Evolutionary conservation across 2,113 vertebrate genomes (phyloP).

Genomic region (Cynocephalus volans): DNA sequence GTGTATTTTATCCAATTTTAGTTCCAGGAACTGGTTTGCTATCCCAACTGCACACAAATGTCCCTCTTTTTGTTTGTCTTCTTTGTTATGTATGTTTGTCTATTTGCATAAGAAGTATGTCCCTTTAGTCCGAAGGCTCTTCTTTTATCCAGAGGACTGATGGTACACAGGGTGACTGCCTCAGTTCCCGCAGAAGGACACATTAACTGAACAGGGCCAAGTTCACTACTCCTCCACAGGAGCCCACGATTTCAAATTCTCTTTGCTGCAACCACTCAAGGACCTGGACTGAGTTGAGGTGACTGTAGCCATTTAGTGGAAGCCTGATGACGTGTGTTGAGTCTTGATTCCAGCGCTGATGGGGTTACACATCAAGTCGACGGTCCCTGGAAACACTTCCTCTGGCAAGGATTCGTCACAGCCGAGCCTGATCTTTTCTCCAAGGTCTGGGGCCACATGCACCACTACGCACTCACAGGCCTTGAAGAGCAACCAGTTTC

Average conservation of each 20-base stretch:
- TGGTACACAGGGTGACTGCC: conserved; percentile 90
- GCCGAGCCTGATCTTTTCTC: conserved; percentile 95
- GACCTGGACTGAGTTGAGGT: conserved; percentile 99
- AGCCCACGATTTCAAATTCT: conserved; percentile 96
- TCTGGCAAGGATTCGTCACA: conserved; percentile 94
- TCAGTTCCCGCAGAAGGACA: conserved; percentile 93
- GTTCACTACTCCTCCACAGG: conserved; percentile 97
- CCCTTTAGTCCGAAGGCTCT: conserved; percentile 94
- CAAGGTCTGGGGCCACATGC: conserved; percentile 94
- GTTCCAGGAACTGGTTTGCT: conserved; percentile 88
- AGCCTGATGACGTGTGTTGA: conserved; percentile 94
- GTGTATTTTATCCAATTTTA: conserved; percentile 89
- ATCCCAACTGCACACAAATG: conserved; percentile 88
- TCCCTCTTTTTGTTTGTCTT: conserved; percentile 71
- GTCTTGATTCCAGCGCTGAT: conserved; percentile 94
- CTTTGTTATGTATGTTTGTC: conserved; percentile 23
- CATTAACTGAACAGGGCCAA: conserved; percentile 98
- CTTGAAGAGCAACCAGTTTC: conserved; percentile 89
- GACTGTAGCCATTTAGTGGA: conserved; percentile 95
- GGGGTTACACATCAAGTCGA: conserved; percentile 93
- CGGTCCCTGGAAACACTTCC: conserved; percentile 96
- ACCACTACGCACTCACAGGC: conserved; percentile 96
- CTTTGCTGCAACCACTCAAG: conserved; percentile 96
- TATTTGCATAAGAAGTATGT: conserved; percentile 88
- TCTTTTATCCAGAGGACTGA: conserved; percentile 95